phyloP scores from a whole-genome alignment of 1,140 invertebrate species.

The Sweltsa coloradensis region DNA sequence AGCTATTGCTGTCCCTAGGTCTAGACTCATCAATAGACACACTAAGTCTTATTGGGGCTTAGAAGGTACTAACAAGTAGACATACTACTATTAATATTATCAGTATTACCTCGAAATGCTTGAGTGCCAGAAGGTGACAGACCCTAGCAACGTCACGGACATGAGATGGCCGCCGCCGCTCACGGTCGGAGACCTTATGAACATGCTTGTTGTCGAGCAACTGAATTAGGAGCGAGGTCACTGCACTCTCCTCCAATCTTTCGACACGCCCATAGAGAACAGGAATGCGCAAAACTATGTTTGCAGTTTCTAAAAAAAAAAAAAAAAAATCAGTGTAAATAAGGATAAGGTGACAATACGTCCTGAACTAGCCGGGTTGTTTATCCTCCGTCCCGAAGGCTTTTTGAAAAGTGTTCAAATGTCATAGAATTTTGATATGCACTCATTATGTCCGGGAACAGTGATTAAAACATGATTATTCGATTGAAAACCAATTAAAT shows the following conservation, averaged over 20 bases:
- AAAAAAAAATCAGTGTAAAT: background rate
- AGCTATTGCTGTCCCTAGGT: too few species aligned
- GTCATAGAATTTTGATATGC: too few species aligned
- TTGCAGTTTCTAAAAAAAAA: constrained; percentile 23
- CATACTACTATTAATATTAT: too few species aligned
- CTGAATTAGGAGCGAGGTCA: constrained; percentile 33
- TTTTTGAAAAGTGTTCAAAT: too few species aligned
- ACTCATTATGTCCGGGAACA: too few species aligned
- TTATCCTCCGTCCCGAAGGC: too few species aligned
- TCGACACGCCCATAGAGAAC: constrained; percentile 39
- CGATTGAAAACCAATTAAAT: too few species aligned
- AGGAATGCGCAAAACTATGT: constrained; percentile 35
- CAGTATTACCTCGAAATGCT: constrained; percentile 28
- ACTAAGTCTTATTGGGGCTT: too few species aligned
- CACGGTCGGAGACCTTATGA: constrained; percentile 31
- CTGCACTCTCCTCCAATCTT: constrained; percentile 36
- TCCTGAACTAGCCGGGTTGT: too few species aligned
- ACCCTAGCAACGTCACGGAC: constrained; percentile 33
- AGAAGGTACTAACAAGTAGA: too few species aligned
- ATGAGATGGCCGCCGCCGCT: constrained; percentile 35
- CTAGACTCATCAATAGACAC: too few species aligned
- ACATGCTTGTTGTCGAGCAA: constrained; percentile 21
- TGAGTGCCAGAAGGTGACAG: constrained; percentile 24
- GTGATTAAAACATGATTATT: too few species aligned
- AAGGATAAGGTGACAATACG: background rate